Evolutionary conservation across 53 echinoderm and acorn worm genomes (phyloP), one percentile per base, ranked within the genome.

Genomic region (Echinarachnius parma): DNA sequence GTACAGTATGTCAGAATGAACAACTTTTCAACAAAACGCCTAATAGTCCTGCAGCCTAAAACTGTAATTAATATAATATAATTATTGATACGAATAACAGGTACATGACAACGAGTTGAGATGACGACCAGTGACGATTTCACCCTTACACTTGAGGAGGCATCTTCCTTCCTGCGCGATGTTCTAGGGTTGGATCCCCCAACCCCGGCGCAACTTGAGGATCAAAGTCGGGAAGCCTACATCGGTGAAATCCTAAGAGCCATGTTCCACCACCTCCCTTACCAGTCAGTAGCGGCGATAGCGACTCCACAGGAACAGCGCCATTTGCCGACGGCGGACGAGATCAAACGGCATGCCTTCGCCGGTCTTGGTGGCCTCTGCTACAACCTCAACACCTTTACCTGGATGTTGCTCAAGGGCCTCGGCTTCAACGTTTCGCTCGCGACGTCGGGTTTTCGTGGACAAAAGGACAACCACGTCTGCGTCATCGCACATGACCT

Each of bases 301-400:
- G 2, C 16, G 19, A 36, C 37, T 2, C 56, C 56, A 4, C 53
- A 32, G 9, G 13, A 71, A 14, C 16, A 53, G 0, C 21, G 71
- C 4, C 71, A 71, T 33, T 24, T 54, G n/a, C 71, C 71, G 55
- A 36, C 71, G 4, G 2, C 55, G 11, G 22, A 36, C 2, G 71
- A 71, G 13, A 70, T 70, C 75, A 75, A 64, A 29, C 37, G 31
- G 3, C 75, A 75, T 20, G 46, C 75, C 28, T 55, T 32, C 0
- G 15, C 21, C 21, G 52, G 46, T 4, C 15, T 39, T 7, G 82
- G 75, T 10, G 82, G 82, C 21, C 75, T 37, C 39, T 75, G 82
- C 57, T 82, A 63, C 75, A 33, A 75, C 22, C 62, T 66, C 9
- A 82, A 75, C 18, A 28, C 45, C 24, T 82, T 75, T 37, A 63